phyloP scores from a whole-genome alignment of 2,113 vertebrate genomes.

The Camarhynchus parvulus region DNA sequence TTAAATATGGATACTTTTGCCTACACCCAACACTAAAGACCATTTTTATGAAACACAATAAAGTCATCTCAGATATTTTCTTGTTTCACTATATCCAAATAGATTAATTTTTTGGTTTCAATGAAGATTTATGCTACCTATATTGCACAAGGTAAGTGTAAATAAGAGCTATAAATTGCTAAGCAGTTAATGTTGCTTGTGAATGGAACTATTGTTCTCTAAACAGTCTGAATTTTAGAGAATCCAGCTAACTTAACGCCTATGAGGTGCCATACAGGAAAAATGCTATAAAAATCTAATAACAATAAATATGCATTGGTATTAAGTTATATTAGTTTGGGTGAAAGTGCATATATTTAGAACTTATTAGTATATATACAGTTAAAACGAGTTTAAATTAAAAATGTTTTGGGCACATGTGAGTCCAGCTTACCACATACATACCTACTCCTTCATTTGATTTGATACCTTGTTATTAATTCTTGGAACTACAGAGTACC shows the following conservation, averaged over 20 bases:
- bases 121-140: constrained; percentile 53
- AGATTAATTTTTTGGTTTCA: constrained; percentile 41
- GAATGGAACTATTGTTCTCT: constrained; percentile 69
- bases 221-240: constrained; percentile 45
- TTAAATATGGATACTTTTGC: constrained; percentile 1
- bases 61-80: constrained; percentile 3
- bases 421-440: neutral
- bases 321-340: constrained; percentile 49
- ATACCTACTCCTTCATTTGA: neutral
- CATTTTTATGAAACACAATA: constrained; percentile 39
- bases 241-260: constrained; percentile 37
- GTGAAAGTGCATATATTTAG: constrained; percentile 47
- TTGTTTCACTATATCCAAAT: constrained; percentile 34
- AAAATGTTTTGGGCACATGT: neutral
- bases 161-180: constrained; percentile 71
- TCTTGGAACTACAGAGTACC: neutral
- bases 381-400: constrained; percentile 24
- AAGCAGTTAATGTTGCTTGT: constrained; percentile 29
- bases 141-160: constrained; percentile 65
- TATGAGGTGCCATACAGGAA: constrained; percentile 55
- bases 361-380: constrained; percentile 36
- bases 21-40: neutral
- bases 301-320: constrained; percentile 58
- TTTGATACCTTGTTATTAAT: neutral
- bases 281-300: constrained; percentile 72